Evolutionary conservation across 2,113 vertebrate genomes (phyloP).

Genomic region (Vidua chalybeata): DNA sequence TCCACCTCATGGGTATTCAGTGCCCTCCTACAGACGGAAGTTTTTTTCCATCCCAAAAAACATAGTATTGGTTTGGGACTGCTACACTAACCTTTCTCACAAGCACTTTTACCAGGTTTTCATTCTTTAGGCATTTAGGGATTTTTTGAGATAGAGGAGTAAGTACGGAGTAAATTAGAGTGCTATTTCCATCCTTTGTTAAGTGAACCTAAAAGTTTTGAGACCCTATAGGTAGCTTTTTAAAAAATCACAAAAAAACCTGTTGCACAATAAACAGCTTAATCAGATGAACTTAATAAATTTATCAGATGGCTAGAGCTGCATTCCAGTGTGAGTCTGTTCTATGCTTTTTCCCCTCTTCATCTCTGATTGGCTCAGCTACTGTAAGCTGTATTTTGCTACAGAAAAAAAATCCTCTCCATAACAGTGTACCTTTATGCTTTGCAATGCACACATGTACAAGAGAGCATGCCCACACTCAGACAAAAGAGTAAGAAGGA

Average conservation of each 20-base stretch:
- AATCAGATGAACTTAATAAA: constrained; percentile 2
- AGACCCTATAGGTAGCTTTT: neutral
- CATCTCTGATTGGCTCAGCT: neutral
- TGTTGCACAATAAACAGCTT: neutral
- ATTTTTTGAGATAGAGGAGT: neutral
- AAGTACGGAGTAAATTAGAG: neutral
- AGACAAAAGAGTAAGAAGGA: neutral
- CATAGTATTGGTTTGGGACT: neutral
- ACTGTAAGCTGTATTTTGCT: constrained; percentile 23
- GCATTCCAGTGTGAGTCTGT: neutral
- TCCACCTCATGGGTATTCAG: neutral
- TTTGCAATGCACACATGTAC: neutral
- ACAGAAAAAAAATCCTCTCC: constrained; percentile 27
- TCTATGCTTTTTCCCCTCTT: neutral
- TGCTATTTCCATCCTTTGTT: neutral
- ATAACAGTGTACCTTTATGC: neutral
- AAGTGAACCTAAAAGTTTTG: neutral
- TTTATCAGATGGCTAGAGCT: neutral
- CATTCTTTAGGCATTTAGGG: neutral
- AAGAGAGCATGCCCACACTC: neutral
- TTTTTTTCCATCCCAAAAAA: neutral
- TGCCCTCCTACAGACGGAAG: neutral
- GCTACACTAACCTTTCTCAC: neutral
- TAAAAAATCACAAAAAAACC: neutral
- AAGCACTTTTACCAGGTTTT: neutral